Percentiles rank a stretch among this genome's conserved stretches.
Conservation (phyloP, 2,797 vertebrate species). For the Brotula barbata region DNA sequence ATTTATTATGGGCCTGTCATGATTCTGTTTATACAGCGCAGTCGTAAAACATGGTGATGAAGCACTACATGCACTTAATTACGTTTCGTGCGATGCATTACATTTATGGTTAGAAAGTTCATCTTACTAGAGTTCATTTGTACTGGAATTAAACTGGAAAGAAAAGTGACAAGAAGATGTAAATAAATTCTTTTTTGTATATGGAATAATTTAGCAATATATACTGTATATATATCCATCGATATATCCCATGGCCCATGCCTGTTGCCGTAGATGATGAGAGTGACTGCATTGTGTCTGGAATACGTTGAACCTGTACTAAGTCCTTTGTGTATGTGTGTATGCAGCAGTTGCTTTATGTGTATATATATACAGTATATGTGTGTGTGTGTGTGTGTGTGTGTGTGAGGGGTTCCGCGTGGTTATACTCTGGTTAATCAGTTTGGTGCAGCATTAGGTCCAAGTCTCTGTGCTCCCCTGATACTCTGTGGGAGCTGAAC, state of each 20-base stretch:
- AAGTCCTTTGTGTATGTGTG: not conserved
- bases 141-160: not conserved
- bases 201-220: conserved; percentile 13
- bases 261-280: not conserved
- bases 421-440: conserved; percentile 39
- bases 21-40: too few species aligned
- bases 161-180: conserved; percentile 1
- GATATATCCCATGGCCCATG: not conserved
- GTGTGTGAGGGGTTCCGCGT: conserved; percentile 11
- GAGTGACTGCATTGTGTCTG: conserved; percentile 24
- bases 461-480: conserved; percentile 44
- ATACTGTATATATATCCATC: not conserved
- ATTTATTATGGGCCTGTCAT: too few species aligned
- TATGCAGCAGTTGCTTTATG: conserved; percentile 7
- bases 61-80: not conserved
- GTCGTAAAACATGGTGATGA: not conserved
- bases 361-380: conserved; percentile 19
- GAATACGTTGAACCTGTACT: conserved; percentile 9
- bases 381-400: conserved; percentile 18
- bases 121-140: not conserved
- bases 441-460: conserved; percentile 35
- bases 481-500: conserved; percentile 62
- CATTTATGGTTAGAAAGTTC: not conserved
- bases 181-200: conserved; percentile 25
- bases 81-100: not conserved